phyloP scores from a whole-genome alignment of 2,797 vertebrate species.

The Nasua narica region DNA sequence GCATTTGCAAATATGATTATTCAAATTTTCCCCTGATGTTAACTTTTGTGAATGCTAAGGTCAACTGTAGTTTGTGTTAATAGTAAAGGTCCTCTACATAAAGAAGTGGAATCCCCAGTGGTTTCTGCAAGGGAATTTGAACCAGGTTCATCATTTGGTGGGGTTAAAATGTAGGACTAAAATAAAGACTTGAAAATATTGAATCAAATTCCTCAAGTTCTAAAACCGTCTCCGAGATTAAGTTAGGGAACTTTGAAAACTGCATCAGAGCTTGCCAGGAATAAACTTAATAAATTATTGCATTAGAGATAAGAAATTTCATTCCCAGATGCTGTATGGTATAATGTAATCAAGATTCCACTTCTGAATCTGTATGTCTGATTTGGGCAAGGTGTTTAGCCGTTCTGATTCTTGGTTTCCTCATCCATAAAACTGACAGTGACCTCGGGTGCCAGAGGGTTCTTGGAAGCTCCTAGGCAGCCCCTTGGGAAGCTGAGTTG shows the following conservation, averaged over 20 bases:
- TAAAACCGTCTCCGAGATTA: constrained; percentile 41
- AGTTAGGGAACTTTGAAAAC: constrained; percentile 8
- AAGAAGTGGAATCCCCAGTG: not conserved
- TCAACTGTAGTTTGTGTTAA: not conserved
- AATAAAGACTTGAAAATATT: constrained; percentile 46
- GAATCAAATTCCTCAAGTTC: constrained; percentile 16
- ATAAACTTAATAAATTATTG: constrained; percentile 19
- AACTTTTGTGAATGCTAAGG: not conserved
- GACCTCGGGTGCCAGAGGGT: not conserved
- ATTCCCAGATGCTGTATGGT: not conserved
- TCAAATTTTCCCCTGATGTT: not conserved
- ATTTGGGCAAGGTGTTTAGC: not conserved
- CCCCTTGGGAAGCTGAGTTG: not conserved
- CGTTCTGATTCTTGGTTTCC: constrained; percentile 23
- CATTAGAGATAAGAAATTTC: not conserved
- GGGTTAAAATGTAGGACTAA: constrained; percentile 48
- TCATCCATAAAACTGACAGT: not conserved
- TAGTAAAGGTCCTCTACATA: not conserved
- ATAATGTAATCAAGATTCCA: not conserved
- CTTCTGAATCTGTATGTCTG: not conserved
- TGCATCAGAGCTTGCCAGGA: not conserved
- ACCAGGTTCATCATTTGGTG: not conserved
- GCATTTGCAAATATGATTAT: not conserved
- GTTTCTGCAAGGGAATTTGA: constrained; percentile 32
- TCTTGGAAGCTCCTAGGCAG: not conserved